Evolutionary conservation across 2,888 invertebrate genomes (phyloP), one percentile per base, ranked within the genome.

Genomic region (Troides helena): DNA sequence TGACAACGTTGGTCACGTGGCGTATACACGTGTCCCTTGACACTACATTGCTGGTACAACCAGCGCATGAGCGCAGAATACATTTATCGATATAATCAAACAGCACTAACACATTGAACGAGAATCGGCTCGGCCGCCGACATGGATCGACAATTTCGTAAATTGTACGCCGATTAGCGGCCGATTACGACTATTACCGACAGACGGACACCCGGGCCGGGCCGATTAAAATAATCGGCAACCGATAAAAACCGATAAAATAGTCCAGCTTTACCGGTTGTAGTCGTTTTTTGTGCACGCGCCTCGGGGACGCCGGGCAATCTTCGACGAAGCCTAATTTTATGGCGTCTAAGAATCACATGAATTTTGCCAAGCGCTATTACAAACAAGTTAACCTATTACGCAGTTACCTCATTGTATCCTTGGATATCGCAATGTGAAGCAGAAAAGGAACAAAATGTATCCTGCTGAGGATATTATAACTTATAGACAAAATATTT

Each of bases 91-190:
- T 80, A 81, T 79, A 75, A 71, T 70, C 71, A 69, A 71, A 72
- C 89, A 85, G 74, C 90, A 84, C 89, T 88, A 85, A 76, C 71
- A 78, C 77, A 83, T 84, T 83, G 82, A 79, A 72, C 83, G 81
- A 81, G 83, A 81, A 84, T 83, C 87, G 86, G 82, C 79, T 82
- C 87, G 86, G 86, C 86, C 86, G 90, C 89, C 90, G 91, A 88
- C 91, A 90, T 87, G 89, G 89, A 87, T 89, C 89, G 86, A 92
- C 91, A 91, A 92, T 92, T 92, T 92, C 81, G 92, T 92, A 92
- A 92, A 92, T 92, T 90, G 91, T 90, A 85, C 87, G 78, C 89
- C 92, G 92, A 92, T 92, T 92, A 92, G 92, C 91, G 90, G 81
- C 81, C 91, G 91, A 90, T 92, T 92, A 92, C 92, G 88, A 84